Base-by-base conservation (phyloP, 1,140 invertebrate genomes). In the Pachypeltis micranthus region DNA sequence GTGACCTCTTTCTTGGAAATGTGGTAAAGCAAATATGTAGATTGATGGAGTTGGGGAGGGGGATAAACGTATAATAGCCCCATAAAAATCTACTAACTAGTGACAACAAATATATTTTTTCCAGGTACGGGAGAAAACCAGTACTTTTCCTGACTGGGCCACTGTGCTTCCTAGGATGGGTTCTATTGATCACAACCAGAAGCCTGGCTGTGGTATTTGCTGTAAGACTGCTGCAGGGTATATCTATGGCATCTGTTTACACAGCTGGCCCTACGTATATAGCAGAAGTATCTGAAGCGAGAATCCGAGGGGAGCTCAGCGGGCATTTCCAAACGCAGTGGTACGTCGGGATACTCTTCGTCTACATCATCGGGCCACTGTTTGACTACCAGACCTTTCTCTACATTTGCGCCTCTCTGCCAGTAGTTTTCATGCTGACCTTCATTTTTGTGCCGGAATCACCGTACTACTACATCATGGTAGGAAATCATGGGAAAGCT, bases 161-260 rank as follows among this genome's bases (percentile, higher is more conserved):
- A 12, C 77, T 76, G 10, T 74, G 83, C 0, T 77, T 64, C 0
- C 31, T 57, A 14, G 54, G 64, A 10, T 68, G 74, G 62, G 78
- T 83, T 74, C 71, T 88, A 14, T 84, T 86, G 1, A 24, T 58
- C 3, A 26, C 28, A 16, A 61, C 64, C 2, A 56, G 27, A 26
- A 34, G 60, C 23, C 25, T 63, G 12, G 2, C 21, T 12, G 31
- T 28, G 19, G 44, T 69, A 3, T 67, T 47, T 44, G 26, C 67
- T 0, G 64, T 61, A 16, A 58, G 65, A 21, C 54, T 67, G 14
- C 51, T 71, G 2, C 58, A 63, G 70, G 91, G 91, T 23, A 69
- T 90, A 7, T 81, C 80, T 2, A 78, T 86, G 1, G 86, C 88
- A 1, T 80, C 87, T 67, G 76, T 85, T 0, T 90, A 88, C 72